Base-by-base conservation (phyloP, 2,888 invertebrate species). In the Eupithecia vulgata region DNA sequence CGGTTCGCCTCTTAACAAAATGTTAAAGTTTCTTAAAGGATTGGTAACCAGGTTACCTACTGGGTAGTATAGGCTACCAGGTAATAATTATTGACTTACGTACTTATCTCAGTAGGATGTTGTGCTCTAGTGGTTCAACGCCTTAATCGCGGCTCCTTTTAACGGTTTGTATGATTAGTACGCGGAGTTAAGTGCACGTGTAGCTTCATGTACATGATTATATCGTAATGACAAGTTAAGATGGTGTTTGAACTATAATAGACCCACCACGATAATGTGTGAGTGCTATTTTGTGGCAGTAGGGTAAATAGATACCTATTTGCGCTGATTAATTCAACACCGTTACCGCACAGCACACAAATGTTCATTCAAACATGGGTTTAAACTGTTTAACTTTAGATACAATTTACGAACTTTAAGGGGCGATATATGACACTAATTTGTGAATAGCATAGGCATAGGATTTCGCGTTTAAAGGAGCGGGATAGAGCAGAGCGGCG, bases 191-290 rank as follows among this genome's bases (percentile, higher is more conserved):
- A 70, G 70, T 74, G 71, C 67, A 67, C 61, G 65, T 64, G 72
- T 68, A 48, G 61, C 67, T 15, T 74, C 77, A 81, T 78, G 73
- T 75, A 71, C 48, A 30, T 75, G 67, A 81, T 81, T 77, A 81
- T 75, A 68, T 70, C 48, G 73, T 80, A 79, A 81, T 78, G 71
- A 78, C 71, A 75, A 67, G 72, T 67, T 76, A 67, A 73, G 70
- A 42, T 65, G 67, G 68, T 34, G 68, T 65, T 74, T 40, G 57
- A 69, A 62, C 70, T 69, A 65, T 77, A 68, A 77, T 75, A 67
- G 73, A 74, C 70, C 68, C 34, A 70, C 71, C 71, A 52, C 10
- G 73, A 77, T 72, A 74, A 70, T 72, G 65, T 70, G 52, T 12
- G 10, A 52, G 21, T 52, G 48, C 10, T 52, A 25, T 5, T 48